A percentile compares a stretch with the other conserved stretches of the same genome.
phyloP scores from a whole-genome alignment of 37 sponge, comb jelly and placozoan species.

The Amphimedon queenslandica region DNA sequence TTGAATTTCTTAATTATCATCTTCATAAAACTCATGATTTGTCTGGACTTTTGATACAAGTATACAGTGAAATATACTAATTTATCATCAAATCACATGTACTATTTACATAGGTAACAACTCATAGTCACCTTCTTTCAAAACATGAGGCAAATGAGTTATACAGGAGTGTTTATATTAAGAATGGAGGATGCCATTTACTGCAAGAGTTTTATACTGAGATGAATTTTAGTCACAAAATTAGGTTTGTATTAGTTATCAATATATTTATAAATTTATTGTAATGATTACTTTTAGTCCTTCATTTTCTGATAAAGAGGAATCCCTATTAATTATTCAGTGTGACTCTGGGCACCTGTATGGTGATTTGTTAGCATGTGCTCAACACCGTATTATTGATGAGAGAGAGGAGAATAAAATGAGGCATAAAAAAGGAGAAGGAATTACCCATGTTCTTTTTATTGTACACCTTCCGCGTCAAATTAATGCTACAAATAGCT shows the following conservation, averaged over 20 bases:
- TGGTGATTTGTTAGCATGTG: slow-evolving; percentile 34
- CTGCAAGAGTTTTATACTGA: slow-evolving; percentile 83
- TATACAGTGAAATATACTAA: background rate
- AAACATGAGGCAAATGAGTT: slow-evolving; percentile 34
- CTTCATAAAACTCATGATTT: background rate
- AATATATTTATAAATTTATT: background rate
- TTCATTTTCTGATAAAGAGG: background rate
- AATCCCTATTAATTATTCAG: slow-evolving; percentile 14
- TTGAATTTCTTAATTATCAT: slow-evolving; percentile 17
- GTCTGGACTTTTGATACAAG: background rate
- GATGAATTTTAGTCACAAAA: slow-evolving; percentile 64
- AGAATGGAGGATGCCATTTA: slow-evolving; percentile 24
- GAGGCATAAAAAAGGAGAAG: background rate
- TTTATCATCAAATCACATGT: background rate
- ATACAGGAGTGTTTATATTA: background rate
- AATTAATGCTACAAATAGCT: slow-evolving; percentile 1
- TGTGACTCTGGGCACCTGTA: slow-evolving; percentile 27
- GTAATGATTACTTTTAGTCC: background rate
- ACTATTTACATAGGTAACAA: slow-evolving; percentile 61
- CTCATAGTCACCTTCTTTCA: slow-evolving; percentile 68
- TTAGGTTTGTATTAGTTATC: slow-evolving; percentile 1
- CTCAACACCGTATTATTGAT: slow-evolving; percentile 27
- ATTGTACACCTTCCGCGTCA: slow-evolving; percentile 15
- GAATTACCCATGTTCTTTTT: slow-evolving; percentile 5
- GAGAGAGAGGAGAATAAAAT: slow-evolving; percentile 2